Evolutionary conservation across 2,888 invertebrate genomes (phyloP), one percentile per base, ranked within the genome.

Genomic region (Blomia tropicalis): DNA sequence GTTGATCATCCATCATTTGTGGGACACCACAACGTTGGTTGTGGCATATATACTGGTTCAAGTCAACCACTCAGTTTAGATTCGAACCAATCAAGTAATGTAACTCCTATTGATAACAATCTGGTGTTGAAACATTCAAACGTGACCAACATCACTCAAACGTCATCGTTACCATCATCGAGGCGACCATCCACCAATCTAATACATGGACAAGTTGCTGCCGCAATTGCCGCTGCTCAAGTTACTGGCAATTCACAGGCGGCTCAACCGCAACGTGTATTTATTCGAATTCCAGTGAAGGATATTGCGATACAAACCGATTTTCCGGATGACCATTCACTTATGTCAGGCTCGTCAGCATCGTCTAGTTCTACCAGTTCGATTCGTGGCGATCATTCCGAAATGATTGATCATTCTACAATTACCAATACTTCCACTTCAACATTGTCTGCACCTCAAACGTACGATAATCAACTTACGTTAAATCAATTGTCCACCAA

Each of bases 261-360:
- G n/a, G n/a, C n/a, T n/a, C n/a, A n/a, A n/a, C 56, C 56, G 11
- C 25, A 23, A 4, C 56, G 56, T 2, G 56, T 56, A 2, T 56
- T 56, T 23, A 56, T 56, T 14, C 56, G 56, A 19, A 36, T 56
- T 36, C 56, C 56, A 1, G 61, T 61, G 5, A 61, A 61, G 44
- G 61, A 61, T 43, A 43, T 54, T 23, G 31, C 54, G 1, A 61
- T 36, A 19, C 61, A 61, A 31, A 29, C 29, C 29, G 56, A 56
- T 36, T 27, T 56, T 56, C 17, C 36, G 7, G 47, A 47, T 47
- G 11, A 47, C 22, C 25, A 2, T 5, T 27, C 25, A 22, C 23
- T 27, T 2, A 56, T 29, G 2, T 3, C 29, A 2, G 30, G 30
- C 2, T 27, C 25, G 3, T 19, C 11, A n/a, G 3, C 29, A n/a